Base-by-base conservation (phyloP, 2,797 vertebrate species). In the Pangasius larnaudii region DNA sequence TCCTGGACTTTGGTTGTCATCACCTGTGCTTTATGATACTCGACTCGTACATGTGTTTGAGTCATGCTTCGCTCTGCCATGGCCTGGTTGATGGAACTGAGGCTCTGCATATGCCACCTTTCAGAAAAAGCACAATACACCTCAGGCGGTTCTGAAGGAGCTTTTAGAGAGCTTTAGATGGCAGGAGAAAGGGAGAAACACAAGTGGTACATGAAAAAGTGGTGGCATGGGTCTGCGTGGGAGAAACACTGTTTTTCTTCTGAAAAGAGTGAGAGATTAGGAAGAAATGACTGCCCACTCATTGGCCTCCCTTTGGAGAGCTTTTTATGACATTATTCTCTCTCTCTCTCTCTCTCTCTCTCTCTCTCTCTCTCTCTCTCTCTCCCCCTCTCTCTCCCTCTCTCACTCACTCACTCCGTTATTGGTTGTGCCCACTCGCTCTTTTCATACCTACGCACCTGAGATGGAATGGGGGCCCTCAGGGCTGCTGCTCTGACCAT, bases 221-320 rank as follows among this genome's bases (percentile, higher is more conserved):
- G 84, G 85, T 86, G 77, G 86, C 86, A 78, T 74, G 85, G 88
- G 56, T 90, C 87, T 88, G 91, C 89, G 92, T 91, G 89, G 89
- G 91, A 89, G 92, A 90, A 88, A 87, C 88, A 63, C 53, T 87
- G 86, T 84, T 89, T 89, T 83, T 88, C 84, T 89, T 80, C 72
- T 87, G 85, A 88, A 91, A 90, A 84, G 79, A 87, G 82, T 51
- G 89, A 88, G 89, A 89, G 89, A 91, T 92, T 89, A 88, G 86
- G 85, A 88, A 90, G 89, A 89, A 85, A 90, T 84, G 84, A 83
- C 91, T 90, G 86, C 90, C 90, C 91, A 92, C 91, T 91, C 89
- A 84, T 85, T 81, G 77, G 89, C 86, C 85, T 89, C 87, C 79
- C 77, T 88, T 90, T 90, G 75, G 85, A 89, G 58, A 87, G 88